Base-by-base conservation (phyloP, 2,113 vertebrate genomes). In the Microcebus lehilahytsara region DNA sequence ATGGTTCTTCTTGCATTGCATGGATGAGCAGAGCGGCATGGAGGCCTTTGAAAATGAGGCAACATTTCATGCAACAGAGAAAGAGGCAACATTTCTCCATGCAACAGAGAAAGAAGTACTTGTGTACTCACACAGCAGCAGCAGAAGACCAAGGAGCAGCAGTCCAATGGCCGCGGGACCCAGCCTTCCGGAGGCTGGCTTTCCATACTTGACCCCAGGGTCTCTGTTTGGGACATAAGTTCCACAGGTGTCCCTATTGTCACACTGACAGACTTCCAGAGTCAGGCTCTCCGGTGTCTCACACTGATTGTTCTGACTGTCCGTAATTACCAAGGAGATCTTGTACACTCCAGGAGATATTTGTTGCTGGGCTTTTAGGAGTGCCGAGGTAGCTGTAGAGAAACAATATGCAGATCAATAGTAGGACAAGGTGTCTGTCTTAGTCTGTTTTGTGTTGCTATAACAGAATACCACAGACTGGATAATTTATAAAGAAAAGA, bases 41-140 rank as follows among this genome's bases (percentile, higher is more conserved):
- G 34, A 34, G 62, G 10, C 86, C 77, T 58, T 49, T 19, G 51
- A 40, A 53, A 58, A 19, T 3, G 34, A 66, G 4, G 9, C 20
- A 46, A 46, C 6, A 46, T 46, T 46, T 46, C 0, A 1, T 23
- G 9, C 11, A 2, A 46, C 64, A 40, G 40, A 40, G 40, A 40
- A 40, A 40, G 34, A 66, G 4, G 9, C 20, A 46, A 46, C 6
- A 46, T 46, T 46, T 46, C 0, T 40, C 20, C 0, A 1, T 23
- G 9, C 11, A 2, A 46, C 64, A 9, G 30, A 13, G 75, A 58
- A 12, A 0, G 40, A 10, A 16, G 4, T 0, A 16, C 3, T 2
- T 71, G 62, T 0, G 62, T 98, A 99, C 5, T 96, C n/a, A 98
- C 98, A 98, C 30, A 99, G 94, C 69, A 99, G 71, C 95, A 99